phyloP scores from a whole-genome alignment of 2,888 invertebrate species.

The Prenolepis imparis region DNA sequence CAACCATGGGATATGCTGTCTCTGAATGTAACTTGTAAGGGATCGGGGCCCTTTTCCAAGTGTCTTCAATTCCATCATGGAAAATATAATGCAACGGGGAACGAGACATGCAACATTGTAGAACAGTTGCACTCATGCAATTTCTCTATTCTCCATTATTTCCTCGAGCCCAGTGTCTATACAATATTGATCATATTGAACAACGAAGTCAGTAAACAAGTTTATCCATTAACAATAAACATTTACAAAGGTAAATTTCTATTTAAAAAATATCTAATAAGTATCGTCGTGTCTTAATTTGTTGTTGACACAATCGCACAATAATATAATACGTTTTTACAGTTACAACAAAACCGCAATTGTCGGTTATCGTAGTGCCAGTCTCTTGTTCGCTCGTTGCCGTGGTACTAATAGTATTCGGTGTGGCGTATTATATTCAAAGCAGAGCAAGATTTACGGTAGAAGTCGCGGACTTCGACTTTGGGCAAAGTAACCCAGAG shows the following conservation, averaged over 20 bases:
- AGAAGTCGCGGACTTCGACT: conserved; percentile 97
- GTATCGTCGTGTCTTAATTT: conserved; percentile 16
- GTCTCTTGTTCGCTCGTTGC: conserved; percentile 94
- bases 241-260: conserved; percentile 92
- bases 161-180: conserved; percentile 90
- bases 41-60: conserved; percentile 91
- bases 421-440: conserved; percentile 95
- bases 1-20: conserved; percentile 93
- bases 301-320: neutral
- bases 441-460: conserved; percentile 93
- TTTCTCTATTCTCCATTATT: conserved; percentile 90
- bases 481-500: conserved; percentile 92
- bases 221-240: conserved; percentile 92
- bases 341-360: conserved; percentile 93
- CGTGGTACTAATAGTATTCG: conserved; percentile 94
- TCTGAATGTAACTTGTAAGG: conserved; percentile 91
- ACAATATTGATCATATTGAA: conserved; percentile 93
- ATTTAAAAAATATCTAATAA: conserved; percentile 12
- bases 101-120: conserved; percentile 90
- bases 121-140: conserved; percentile 87
- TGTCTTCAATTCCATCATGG: conserved; percentile 90
- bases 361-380: conserved; percentile 96
- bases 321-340: conserved; percentile 48
- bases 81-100: conserved; percentile 91
- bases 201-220: conserved; percentile 91